phyloP scores from a whole-genome alignment of 2,113 vertebrate genomes.

The Hemichromis elongatus region DNA sequence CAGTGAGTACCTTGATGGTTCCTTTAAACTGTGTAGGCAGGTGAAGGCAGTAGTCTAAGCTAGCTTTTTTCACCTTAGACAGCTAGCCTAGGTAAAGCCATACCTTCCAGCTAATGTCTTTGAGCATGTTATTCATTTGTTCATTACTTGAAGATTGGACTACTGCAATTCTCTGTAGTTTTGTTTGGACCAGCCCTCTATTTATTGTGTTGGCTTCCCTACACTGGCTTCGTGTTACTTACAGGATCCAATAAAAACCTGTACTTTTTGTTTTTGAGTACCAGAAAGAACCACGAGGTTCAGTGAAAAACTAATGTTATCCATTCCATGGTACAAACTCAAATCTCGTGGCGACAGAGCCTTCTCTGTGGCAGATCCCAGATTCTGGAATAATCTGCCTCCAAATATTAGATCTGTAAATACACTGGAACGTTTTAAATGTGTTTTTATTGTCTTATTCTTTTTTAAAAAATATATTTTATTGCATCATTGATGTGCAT shows the following conservation, averaged over 20 bases:
- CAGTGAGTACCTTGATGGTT: not conserved
- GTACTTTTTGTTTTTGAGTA: not conserved
- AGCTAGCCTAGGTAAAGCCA: not conserved
- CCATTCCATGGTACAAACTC: not conserved
- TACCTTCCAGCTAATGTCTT: not conserved
- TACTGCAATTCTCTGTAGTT: not conserved
- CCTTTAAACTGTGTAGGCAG: not conserved
- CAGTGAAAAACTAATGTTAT: not conserved
- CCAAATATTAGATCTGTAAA: not conserved
- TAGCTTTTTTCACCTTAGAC: not conserved
- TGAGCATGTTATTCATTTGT: not conserved
- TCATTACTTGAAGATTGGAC: not conserved
- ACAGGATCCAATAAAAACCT: not conserved
- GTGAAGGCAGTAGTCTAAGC: not conserved
- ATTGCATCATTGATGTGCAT: not conserved
- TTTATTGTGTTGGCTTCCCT: not conserved
- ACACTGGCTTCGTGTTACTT: not conserved
- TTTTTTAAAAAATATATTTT: not conserved
- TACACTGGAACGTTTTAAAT: not conserved
- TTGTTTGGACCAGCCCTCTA: not conserved
- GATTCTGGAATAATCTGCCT: not conserved
- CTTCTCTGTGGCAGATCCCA: not conserved
- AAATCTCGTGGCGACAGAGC: not conserved
- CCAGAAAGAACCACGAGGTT: not conserved
- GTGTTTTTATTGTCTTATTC: not conserved